Percentiles rank a stretch among this genome's conserved stretches.
Evolutionary conservation across 1,140 invertebrate genomes (phyloP).

Genomic region (Phortica variegata): DNA sequence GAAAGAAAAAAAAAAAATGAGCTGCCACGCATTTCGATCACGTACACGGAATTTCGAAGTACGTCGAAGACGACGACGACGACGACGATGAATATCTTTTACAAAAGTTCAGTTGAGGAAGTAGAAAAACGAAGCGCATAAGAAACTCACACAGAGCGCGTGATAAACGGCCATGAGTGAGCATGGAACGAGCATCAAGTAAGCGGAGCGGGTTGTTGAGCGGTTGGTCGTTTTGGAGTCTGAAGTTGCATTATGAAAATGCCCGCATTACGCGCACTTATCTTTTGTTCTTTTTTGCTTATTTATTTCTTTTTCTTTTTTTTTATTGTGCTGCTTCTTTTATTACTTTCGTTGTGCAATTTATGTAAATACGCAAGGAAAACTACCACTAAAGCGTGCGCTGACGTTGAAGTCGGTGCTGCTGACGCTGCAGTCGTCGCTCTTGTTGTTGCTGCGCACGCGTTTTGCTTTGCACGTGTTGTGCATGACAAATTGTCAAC

Average conservation of each 20-base stretch:
- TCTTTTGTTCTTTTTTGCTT: no score
- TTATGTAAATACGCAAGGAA: no score
- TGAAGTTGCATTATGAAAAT: slow-evolving; percentile 26
- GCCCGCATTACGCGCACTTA: slow-evolving; percentile 31
- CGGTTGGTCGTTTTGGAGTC: background rate
- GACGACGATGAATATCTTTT: no score
- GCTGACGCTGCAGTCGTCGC: background rate
- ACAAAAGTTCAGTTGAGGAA: slow-evolving; percentile 17
- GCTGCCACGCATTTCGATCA: slow-evolving; percentile 27
- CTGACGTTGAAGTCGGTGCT: no score
- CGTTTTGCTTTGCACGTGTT: slow-evolving; percentile 24
- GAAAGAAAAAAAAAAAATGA: background rate
- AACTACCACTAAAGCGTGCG: no score
- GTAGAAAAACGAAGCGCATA: slow-evolving; percentile 11
- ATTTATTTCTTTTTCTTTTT: no score
- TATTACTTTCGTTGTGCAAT: no score
- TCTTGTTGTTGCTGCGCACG: background rate
- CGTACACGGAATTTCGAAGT: slow-evolving; percentile 30
- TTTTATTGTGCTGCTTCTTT: no score
- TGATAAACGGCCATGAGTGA: no score
- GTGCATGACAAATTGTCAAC: slow-evolving; percentile 37
- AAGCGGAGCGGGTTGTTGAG: no score
- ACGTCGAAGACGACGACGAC: no score
- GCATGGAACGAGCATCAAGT: no score
- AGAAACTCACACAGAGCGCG: slow-evolving; percentile 20